Conservation (phyloP, 2,888 invertebrate species). For the Brenthis hecate region DNA sequence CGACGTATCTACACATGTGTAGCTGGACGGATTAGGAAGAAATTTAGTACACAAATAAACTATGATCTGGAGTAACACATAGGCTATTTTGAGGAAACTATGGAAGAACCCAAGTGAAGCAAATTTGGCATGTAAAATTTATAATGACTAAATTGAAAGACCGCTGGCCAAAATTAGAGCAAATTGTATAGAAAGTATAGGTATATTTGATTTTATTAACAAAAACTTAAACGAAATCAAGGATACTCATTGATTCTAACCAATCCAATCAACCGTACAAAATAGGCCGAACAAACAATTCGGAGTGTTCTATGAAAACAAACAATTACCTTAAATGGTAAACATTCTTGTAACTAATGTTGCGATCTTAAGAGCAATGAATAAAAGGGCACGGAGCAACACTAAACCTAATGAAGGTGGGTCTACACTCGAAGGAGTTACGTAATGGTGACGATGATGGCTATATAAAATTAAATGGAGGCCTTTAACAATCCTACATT, state of each 20-base stretch:
- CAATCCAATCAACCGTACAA: conserved; percentile 38
- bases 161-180: no score
- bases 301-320: conserved; percentile 50
- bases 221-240: neutral
- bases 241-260: conserved; percentile 32
- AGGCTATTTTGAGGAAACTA: no score
- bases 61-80: no score
- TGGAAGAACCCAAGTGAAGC: no score
- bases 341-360: conserved; percentile 66
- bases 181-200: no score
- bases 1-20: no score
- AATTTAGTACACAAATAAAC: no score
- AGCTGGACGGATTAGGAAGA: no score
- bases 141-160: no score
- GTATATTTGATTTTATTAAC: no score
- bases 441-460: conserved; percentile 66
- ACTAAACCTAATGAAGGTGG: conserved; percentile 69
- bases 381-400: conserved; percentile 58
- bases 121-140: no score
- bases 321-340: conserved; percentile 59
- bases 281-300: conserved; percentile 32
- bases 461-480: conserved; percentile 74
- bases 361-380: conserved; percentile 67
- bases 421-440: conserved; percentile 59
- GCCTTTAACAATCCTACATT: conserved; percentile 58